These are phyloP conservation scores for Gadopsis bispinosus DNA, from an alignment of 2,797 vertebrate genomes.

Conservation along the genomic window DNA sequence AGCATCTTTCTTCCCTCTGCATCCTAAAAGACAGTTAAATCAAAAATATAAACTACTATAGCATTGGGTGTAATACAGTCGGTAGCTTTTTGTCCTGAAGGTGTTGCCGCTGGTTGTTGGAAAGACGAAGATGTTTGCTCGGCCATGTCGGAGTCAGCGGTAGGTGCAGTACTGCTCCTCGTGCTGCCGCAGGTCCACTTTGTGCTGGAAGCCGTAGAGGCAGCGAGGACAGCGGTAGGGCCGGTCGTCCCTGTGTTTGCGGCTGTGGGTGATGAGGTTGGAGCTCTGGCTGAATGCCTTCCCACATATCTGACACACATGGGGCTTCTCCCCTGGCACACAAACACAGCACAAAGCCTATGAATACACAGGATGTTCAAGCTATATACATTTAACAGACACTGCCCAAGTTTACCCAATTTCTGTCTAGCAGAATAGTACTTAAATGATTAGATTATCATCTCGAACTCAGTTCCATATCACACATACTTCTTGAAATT, in stretches of 20 bases:
- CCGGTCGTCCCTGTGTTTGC: slow-evolving; percentile 81
- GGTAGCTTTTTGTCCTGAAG: slow-evolving; percentile 6
- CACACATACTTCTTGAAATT: not conserved
- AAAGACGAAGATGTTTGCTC: not conserved
- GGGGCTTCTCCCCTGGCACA: slow-evolving; percentile 86
- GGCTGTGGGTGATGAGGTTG: slow-evolving; percentile 89
- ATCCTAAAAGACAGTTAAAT: not conserved
- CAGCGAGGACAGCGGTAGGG: slow-evolving; percentile 79
- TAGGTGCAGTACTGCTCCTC: slow-evolving; percentile 71
- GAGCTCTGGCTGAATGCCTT: slow-evolving; percentile 90
- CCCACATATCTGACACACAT: slow-evolving; percentile 86
- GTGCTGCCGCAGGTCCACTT: slow-evolving; percentile 77
- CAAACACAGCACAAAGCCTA: slow-evolving; percentile 25
- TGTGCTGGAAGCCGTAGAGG: slow-evolving; percentile 77
- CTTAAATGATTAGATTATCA: not conserved
- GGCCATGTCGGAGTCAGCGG: slow-evolving; percentile 21
- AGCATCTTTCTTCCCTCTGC: not conserved
- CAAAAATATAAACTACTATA: not conserved
- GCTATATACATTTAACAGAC: not conserved
- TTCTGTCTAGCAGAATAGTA: not conserved
- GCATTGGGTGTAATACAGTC: slow-evolving; percentile 1
- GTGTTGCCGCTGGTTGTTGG: not conserved
- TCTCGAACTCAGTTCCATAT: not conserved
- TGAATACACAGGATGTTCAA: not conserved
- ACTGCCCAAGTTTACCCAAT: not conserved